These are phyloP conservation scores for Cromileptes altivelis DNA, from an alignment of 2,113 vertebrate species.

Conservation along the genomic window DNA sequence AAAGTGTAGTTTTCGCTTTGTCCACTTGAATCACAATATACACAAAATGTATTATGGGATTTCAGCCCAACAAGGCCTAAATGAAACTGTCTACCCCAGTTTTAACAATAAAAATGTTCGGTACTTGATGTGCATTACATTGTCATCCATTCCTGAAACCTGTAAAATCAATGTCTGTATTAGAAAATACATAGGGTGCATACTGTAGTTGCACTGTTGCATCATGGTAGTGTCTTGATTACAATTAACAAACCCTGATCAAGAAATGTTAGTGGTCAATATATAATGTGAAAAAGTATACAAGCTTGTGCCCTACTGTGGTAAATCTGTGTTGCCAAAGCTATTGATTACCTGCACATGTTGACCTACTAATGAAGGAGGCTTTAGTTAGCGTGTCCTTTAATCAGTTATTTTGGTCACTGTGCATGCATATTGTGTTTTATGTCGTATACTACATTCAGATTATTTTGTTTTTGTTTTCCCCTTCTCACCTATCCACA, in stretches of 20 bases:
- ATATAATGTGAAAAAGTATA: constrained; percentile 14
- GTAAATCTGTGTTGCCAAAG: constrained; percentile 51
- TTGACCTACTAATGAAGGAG: constrained; percentile 90
- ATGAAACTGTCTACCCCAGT: too few species aligned
- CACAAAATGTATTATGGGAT: too few species aligned
- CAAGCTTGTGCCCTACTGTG: constrained; percentile 6
- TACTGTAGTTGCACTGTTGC: constrained; percentile 13
- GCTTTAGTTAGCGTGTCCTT: constrained; percentile 86
- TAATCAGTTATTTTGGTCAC: constrained; percentile 90
- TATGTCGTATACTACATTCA: constrained; percentile 99
- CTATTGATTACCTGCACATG: constrained; percentile 65
- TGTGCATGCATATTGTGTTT: constrained; percentile 94
- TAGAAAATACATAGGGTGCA: not conserved
- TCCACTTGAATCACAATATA: too few species aligned
- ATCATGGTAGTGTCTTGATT: constrained; percentile 32
- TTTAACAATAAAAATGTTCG: constrained; percentile 26
- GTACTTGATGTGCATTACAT: constrained; percentile 44
- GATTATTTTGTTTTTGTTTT: constrained; percentile 92
- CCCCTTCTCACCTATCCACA: constrained; percentile 99
- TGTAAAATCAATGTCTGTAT: constrained; percentile 23
- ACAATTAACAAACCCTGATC: constrained; percentile 43
- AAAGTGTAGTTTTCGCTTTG: too few species aligned
- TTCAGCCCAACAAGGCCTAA: too few species aligned
- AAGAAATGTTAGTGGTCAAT: constrained; percentile 26
- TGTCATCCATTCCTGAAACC: constrained; percentile 31